A percentile compares a stretch with the other conserved stretches of the same genome.
Evolutionary conservation across 2,113 vertebrate species (phyloP).

Genomic region (Cyphomyrus discorhynchus): DNA sequence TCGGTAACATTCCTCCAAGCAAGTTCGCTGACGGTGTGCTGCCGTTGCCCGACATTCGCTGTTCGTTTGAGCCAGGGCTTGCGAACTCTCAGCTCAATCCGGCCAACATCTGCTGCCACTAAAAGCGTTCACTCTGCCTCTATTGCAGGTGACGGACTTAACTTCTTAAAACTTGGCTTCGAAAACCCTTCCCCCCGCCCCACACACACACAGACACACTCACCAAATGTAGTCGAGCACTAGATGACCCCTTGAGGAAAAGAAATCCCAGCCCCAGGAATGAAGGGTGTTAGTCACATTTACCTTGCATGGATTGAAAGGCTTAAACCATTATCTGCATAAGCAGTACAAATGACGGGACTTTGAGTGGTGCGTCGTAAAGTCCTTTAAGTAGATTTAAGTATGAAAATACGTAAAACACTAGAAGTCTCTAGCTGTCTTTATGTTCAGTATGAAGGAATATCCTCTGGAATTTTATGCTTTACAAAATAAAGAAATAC

Average conservation of each 20-base stretch:
- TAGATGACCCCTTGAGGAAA: not conserved
- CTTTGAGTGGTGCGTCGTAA: not conserved
- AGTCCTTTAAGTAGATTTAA: not conserved
- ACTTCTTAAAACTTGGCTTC: not conserved
- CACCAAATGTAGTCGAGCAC: not conserved
- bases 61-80: not conserved
- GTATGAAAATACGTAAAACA: not conserved
- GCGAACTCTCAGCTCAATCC: not conserved
- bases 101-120: not conserved
- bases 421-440: not conserved
- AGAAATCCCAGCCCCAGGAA: not conserved
- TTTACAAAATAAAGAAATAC: constrained; percentile 4
- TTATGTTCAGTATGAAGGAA: not conserved
- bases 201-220: not conserved
- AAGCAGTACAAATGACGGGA: not conserved
- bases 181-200: not conserved
- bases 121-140: not conserved
- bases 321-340: not conserved
- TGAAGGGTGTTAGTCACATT: not conserved
- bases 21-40: constrained; percentile 22
- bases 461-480: constrained; percentile 5
- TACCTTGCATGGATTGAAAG: not conserved
- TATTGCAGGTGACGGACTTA: constrained; percentile 2
- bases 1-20: constrained; percentile 25
- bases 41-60: constrained; percentile 13